Evolutionary conservation across 2,113 vertebrate genomes (phyloP).

Genomic region (Paramisgurnus dabryanus): DNA sequence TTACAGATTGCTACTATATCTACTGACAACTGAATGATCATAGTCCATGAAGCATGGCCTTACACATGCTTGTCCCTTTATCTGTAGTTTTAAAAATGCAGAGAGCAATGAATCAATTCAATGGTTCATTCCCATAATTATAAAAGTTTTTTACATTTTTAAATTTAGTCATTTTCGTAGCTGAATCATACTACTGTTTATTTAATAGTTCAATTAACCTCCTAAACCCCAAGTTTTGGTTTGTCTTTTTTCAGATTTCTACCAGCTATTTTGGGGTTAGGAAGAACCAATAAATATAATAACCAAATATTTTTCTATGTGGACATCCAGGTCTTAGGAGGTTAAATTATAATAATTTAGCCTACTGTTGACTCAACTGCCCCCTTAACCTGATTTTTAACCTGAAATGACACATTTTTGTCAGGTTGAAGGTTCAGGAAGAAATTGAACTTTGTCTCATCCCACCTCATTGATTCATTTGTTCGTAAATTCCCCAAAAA

Average conservation of each 20-base stretch:
- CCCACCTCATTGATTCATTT: conserved; percentile 39
- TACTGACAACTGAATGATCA: conserved; percentile 7
- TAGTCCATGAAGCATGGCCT: conserved; percentile 3
- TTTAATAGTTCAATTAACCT: neutral
- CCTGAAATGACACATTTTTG: neutral
- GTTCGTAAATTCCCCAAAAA: neutral
- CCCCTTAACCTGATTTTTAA: conserved; percentile 39
- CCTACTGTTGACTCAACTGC: conserved; percentile 2
- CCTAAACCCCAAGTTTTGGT: too few relatives aligned
- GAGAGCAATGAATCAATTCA: neutral
- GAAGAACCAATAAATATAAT: too few relatives aligned
- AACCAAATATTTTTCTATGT: too few relatives aligned
- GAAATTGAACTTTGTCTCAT: conserved; percentile 53
- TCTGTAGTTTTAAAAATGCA: neutral
- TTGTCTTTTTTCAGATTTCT: too few relatives aligned
- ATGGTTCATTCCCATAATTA: neutral
- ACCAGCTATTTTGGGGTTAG: too few relatives aligned
- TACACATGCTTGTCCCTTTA: conserved; percentile 4
- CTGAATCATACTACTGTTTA: neutral
- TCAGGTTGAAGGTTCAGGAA: conserved; percentile 33
- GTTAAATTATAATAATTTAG: neutral
- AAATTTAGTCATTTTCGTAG: neutral
- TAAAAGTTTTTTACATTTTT: neutral
- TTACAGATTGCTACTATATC: conserved; percentile 14
- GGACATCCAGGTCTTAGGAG: too few relatives aligned